Conservation (phyloP, 2,113 vertebrate genomes). For the Psilopsiagon aymara region DNA sequence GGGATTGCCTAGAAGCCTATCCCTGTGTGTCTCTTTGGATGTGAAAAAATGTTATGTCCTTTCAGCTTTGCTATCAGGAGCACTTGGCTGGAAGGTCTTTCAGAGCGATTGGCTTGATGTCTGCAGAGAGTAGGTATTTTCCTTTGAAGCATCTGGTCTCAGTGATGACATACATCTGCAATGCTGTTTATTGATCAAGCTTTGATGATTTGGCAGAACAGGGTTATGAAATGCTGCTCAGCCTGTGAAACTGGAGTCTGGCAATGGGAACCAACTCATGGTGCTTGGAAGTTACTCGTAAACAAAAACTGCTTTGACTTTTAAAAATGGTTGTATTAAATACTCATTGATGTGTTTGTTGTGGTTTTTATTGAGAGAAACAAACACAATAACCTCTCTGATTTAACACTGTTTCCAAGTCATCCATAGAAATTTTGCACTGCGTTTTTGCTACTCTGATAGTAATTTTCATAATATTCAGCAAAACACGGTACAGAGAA, state of each 20-base stretch:
- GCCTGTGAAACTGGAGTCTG: background rate
- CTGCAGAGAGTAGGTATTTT: background rate
- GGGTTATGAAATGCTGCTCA: background rate
- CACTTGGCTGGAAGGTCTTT: background rate
- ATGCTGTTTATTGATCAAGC: background rate
- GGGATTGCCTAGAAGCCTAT: background rate
- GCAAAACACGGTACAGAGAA: background rate
- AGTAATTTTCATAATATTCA: background rate
- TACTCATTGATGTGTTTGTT: background rate
- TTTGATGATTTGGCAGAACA: background rate
- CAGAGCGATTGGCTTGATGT: background rate
- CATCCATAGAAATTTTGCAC: background rate
- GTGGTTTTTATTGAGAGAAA: background rate
- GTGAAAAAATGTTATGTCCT: background rate
- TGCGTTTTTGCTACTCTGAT: background rate
- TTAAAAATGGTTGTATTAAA: background rate
- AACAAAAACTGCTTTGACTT: background rate
- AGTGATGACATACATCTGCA: background rate
- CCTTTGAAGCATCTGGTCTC: background rate
- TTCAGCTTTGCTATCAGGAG: background rate
- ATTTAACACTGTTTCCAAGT: background rate
- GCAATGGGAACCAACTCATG: background rate
- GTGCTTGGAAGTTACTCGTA: background rate
- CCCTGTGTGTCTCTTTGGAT: background rate
- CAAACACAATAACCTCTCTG: background rate